Conservation (phyloP, 2,888 invertebrate species). For the Catocala sponsa region DNA sequence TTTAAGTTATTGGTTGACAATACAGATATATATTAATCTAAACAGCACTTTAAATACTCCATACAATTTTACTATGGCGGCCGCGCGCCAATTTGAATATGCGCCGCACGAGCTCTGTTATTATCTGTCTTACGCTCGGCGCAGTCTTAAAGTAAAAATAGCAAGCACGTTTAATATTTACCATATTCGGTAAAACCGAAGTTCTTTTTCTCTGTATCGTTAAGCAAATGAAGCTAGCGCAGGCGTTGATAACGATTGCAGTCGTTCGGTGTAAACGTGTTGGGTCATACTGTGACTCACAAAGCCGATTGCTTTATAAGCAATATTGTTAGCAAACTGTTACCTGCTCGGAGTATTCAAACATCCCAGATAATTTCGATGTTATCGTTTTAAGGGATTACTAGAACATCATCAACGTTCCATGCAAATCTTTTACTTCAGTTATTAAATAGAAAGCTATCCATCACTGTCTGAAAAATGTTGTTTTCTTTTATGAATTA, state of each 20-base stretch:
- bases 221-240: conserved; percentile 3
- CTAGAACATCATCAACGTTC: not conserved
- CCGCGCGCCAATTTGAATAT: no score
- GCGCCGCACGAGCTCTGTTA: no score
- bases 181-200: not conserved
- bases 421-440: not conserved
- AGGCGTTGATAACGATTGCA: conserved; percentile 25
- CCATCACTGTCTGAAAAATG: no score
- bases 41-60: no score
- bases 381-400: not conserved
- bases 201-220: conserved; percentile 4
- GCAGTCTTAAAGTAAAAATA: no score
- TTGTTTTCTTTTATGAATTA: no score
- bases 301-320: conserved; percentile 9
- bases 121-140: no score
- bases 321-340: conserved; percentile 10
- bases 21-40: no score
- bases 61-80: no score
- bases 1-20: no score
- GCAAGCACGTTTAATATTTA: not conserved
- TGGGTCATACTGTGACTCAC: conserved; percentile 14
- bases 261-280: conserved; percentile 13
- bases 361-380: not conserved
- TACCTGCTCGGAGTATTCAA: conserved; percentile 2
- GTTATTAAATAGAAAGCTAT: no score